phyloP scores from a whole-genome alignment of 2,888 invertebrate genomes.

The Agrotis puta region DNA sequence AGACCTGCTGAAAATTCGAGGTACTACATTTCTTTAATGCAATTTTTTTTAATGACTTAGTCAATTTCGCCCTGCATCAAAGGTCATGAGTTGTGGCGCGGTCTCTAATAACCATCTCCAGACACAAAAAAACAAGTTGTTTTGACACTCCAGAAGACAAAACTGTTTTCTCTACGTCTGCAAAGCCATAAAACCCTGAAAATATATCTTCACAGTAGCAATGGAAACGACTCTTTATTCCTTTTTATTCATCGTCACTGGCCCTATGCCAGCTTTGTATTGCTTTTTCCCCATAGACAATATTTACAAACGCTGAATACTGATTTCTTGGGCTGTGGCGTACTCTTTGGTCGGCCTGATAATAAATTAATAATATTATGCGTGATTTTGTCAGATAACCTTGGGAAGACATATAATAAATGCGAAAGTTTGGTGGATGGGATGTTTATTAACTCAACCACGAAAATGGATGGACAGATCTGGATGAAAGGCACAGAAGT shows the following conservation, averaged over 20 bases:
- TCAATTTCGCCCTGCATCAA: too few species aligned
- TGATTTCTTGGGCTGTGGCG: slow-evolving; percentile 44
- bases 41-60: too few species aligned
- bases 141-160: not conserved
- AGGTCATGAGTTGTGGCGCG: too few species aligned
- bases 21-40: too few species aligned
- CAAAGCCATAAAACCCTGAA: slow-evolving; percentile 34
- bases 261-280: slow-evolving; percentile 52
- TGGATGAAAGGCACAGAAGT: too few species aligned
- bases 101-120: too few species aligned
- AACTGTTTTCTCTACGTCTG: slow-evolving; percentile 14
- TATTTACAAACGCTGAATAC: slow-evolving; percentile 49
- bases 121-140: not conserved
- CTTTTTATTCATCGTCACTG: slow-evolving; percentile 40
- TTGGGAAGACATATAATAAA: not conserved
- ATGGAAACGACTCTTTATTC: slow-evolving; percentile 36
- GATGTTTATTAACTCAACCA: too few species aligned
- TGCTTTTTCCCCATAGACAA: slow-evolving; percentile 42
- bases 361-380: not conserved
- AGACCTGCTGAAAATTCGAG: too few species aligned
- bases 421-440: too few species aligned
- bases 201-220: slow-evolving; percentile 16
- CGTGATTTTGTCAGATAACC: not conserved
- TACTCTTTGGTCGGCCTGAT: slow-evolving; percentile 18
- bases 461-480: too few species aligned